Evolutionary conservation across 92 coral and sea anemone genomes (phyloP), one percentile per base, ranked within the genome.

Genomic region (Porites lobata): DNA sequence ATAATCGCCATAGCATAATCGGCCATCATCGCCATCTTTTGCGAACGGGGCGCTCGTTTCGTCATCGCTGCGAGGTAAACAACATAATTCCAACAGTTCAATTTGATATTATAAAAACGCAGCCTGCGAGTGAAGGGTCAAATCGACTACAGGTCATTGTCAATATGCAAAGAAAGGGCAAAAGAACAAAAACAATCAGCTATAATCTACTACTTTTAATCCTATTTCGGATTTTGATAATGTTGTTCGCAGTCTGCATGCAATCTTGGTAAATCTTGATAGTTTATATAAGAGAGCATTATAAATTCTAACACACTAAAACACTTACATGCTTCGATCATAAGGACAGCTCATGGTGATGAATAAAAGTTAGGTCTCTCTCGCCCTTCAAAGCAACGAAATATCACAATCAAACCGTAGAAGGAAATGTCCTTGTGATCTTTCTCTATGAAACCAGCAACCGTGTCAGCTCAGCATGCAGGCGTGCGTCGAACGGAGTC

Each of bases 1-100:
- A 75, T 93, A 93, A 0, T 93, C 96, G 7, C 91, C 54, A 62
- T 93, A 93, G 77, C 68, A 82, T 43, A 93, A 59, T 22, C 61
- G 89, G 52, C 74, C 78, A 20, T 87, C 89, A n/a, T 93, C 85
- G 50, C 76, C 84, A 74, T 59, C 47, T 47, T 43, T 26, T 24
- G 29, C 18, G 3, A 17, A 61, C 38, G 86, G 56, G 24, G 47
- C 52, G n/a, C 38, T 70, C 75, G 53, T 65, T 9, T 66, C 69
- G 59, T 69, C 78, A 61, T 11, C 57, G 47, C 80, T 82, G 52
- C 19, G 21, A 47, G 13, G 1, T 7, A 20, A 63, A 61, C 68
- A 70, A 56, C 15, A 20, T 14, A 19, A 61, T 5, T 13, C 17
- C 12, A 51, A n/a, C 50, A 21, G 32, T 68, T 68, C 47, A 15